phyloP scores from a whole-genome alignment of 2,113 vertebrate species.

The Eretmochelys imbricata region DNA sequence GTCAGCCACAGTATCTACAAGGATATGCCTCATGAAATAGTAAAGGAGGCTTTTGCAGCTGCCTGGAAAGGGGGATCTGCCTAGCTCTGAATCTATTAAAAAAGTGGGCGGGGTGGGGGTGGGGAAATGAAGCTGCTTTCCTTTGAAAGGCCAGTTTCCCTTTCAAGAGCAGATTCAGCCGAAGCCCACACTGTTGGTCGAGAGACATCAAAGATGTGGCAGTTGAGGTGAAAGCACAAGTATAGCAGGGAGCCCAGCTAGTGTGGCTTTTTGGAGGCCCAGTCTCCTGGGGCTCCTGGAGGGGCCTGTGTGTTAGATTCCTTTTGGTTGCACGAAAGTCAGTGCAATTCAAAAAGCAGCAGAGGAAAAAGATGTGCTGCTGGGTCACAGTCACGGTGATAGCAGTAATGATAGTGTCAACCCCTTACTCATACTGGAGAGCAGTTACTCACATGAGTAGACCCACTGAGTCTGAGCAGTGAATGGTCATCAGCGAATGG shows the following conservation, averaged over 20 bases:
- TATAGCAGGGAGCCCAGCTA: background rate
- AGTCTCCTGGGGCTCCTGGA: background rate
- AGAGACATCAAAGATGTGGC: background rate
- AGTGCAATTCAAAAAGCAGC: background rate
- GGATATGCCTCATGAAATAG: slow-evolving; percentile 22
- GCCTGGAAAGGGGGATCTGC: background rate
- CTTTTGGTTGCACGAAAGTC: background rate
- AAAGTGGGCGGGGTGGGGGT: too few relatives aligned
- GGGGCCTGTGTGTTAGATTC: background rate
- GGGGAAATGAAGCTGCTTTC: too few relatives aligned
- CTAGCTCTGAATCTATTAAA: background rate
- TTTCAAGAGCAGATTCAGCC: background rate
- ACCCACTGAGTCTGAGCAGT: background rate
- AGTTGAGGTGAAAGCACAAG: accelerated
- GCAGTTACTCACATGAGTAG: background rate
- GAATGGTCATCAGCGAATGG: background rate
- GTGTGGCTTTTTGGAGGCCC: background rate
- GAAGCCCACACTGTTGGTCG: background rate
- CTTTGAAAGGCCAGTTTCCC: too few relatives aligned
- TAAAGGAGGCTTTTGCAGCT: slow-evolving; percentile 14
- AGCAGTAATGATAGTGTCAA: background rate
- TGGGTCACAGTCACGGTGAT: background rate
- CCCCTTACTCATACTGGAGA: background rate
- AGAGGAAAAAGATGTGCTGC: background rate
- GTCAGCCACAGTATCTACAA: background rate